phyloP scores from a whole-genome alignment of 2,113 vertebrate species.

The Bombycilla garrulus region DNA sequence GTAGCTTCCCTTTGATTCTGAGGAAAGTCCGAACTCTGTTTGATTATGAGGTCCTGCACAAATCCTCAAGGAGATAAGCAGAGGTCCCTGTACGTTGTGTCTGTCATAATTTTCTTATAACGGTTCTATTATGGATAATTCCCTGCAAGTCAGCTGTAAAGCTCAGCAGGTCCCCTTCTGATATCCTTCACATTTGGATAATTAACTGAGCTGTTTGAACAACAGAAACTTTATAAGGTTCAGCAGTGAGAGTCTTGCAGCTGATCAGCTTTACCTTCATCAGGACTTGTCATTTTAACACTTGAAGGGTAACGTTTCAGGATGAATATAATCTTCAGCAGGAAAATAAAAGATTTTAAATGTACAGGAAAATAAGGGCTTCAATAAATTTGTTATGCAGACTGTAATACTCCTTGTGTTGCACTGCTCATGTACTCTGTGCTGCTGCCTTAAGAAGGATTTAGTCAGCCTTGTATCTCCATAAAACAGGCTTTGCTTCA shows the following conservation, averaged over 20 bases:
- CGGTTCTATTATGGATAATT: conserved; percentile 52
- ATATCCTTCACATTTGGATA: conserved; percentile 63
- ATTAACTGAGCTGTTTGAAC: conserved; percentile 69
- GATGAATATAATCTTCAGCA: conserved; percentile 55
- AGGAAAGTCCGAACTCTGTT: conserved; percentile 17
- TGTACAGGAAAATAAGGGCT: conserved; percentile 40
- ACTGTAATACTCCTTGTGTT: conserved; percentile 7
- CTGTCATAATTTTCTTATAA: conserved; percentile 53
- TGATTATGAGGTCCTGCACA: conserved; percentile 46
- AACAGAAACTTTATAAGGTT: conserved; percentile 66
- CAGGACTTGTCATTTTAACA: conserved; percentile 66
- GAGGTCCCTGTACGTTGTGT: conserved; percentile 9
- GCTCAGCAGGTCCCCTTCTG: conserved; percentile 48
- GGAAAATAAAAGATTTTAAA: conserved; percentile 56
- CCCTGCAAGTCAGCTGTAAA: conserved; percentile 49
- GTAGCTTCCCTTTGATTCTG: conserved; percentile 56
- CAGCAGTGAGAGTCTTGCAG: conserved; percentile 50
- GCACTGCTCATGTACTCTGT: neutral
- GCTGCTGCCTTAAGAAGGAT: conserved; percentile 41
- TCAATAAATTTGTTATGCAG: conserved; percentile 30
- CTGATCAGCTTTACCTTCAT: conserved; percentile 64
- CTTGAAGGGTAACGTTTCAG: conserved; percentile 46
- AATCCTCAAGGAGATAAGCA: conserved; percentile 54
- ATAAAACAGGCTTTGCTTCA: conserved; percentile 28
- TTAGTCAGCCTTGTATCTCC: conserved; percentile 17